A percentile compares a stretch with the other conserved stretches of the same genome.
phyloP scores from a whole-genome alignment of 1,140 invertebrate genomes.

The Aplysia californica region DNA sequence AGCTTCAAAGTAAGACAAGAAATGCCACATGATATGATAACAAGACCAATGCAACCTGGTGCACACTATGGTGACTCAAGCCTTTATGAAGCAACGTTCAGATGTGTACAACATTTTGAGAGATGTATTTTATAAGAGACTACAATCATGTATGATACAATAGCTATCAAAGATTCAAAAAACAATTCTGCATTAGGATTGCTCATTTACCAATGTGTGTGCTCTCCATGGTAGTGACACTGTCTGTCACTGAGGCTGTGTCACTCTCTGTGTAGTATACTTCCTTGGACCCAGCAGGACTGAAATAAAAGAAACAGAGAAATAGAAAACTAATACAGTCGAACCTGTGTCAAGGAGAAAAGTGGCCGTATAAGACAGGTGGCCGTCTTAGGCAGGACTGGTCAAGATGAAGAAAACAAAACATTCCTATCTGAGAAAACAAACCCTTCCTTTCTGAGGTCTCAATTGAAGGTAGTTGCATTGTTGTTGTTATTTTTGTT shows the following conservation, averaged over 20 bases:
- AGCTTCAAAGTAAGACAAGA: no score
- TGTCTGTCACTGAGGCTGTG: slow-evolving; percentile 42
- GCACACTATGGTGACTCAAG: neutral
- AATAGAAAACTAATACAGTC: neutral
- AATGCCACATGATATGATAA: neutral
- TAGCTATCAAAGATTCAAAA: neutral
- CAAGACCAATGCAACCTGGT: neutral
- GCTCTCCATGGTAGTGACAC: slow-evolving; percentile 57
- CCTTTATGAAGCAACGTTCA: neutral
- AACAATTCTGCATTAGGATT: no score
- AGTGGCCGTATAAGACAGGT: neutral
- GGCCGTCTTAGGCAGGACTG: neutral
- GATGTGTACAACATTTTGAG: neutral
- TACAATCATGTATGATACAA: neutral
- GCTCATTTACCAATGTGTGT: slow-evolving; percentile 55
- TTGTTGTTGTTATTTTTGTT: neutral
- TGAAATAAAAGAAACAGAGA: slow-evolving; percentile 19
- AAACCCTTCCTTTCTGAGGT: neutral
- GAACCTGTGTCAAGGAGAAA: neutral
- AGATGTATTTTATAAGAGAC: neutral
- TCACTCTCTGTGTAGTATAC: slow-evolving; percentile 59
- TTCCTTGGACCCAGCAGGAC: slow-evolving; percentile 51
- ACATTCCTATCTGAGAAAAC: neutral
- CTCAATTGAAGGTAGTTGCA: neutral
- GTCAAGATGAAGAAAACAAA: neutral